Conservation (phyloP, 2,797 vertebrate species). For the Oreochromis mossambicus region DNA sequence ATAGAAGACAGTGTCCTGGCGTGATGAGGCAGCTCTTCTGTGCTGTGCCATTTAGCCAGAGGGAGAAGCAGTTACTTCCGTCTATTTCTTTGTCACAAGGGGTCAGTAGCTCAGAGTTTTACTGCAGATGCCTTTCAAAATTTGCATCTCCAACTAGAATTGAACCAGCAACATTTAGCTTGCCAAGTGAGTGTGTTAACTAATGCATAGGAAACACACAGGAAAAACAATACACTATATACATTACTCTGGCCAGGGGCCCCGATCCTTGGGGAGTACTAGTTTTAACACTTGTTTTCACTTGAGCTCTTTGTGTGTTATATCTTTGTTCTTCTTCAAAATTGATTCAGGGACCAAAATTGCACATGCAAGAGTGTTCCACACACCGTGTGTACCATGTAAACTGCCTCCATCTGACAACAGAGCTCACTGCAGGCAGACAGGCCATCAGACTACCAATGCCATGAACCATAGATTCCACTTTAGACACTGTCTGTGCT, state of each 20-base stretch:
- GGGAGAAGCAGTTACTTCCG: rapidly evolving
- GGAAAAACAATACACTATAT: rapidly evolving
- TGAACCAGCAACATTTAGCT: not conserved
- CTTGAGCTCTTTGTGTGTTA: not conserved
- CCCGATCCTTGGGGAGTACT: not conserved
- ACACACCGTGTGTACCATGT: too few relatives aligned
- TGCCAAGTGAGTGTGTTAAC: not conserved
- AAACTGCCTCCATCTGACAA: too few relatives aligned
- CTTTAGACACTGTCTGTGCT: not conserved
- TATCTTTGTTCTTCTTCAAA: not conserved
- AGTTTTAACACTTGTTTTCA: not conserved
- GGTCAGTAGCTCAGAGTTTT: not conserved
- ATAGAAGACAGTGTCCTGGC: not conserved
- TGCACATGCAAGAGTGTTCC: not conserved
- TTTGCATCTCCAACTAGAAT: not conserved
- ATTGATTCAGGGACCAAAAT: not conserved
- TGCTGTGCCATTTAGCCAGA: not conserved
- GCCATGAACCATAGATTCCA: too few relatives aligned
- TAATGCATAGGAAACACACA: not conserved
- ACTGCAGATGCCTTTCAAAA: not conserved
- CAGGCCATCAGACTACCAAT: too few relatives aligned
- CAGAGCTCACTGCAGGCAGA: too few relatives aligned
- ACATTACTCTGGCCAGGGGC: not conserved
- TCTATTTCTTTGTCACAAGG: not conserved
- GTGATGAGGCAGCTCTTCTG: not conserved